A percentile compares a stretch with the other conserved stretches of the same genome.
phyloP scores from a whole-genome alignment of 2,797 vertebrate genomes.

The Onychomys torridus region DNA sequence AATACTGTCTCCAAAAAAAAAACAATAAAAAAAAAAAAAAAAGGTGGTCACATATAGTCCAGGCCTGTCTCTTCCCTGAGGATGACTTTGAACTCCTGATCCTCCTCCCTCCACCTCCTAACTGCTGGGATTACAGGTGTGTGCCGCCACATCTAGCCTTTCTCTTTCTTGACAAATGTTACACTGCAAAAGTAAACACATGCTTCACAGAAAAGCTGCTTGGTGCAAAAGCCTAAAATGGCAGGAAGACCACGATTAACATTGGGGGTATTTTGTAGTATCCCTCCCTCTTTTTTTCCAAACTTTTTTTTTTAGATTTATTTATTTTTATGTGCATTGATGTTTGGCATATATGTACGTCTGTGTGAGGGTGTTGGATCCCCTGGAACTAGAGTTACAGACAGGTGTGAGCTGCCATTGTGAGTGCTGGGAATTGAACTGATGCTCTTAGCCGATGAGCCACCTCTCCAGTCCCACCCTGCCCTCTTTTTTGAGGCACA shows the following conservation, averaged over 20 bases:
- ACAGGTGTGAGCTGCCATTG: not conserved
- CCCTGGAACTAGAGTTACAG: not conserved
- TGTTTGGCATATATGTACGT: not conserved
- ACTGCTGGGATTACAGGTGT: not conserved
- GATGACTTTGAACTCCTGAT: not conserved
- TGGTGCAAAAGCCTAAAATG: not conserved
- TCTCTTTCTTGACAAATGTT: constrained; percentile 28
- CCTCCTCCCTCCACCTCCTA: not conserved
- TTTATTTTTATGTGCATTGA: not conserved
- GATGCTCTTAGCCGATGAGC: not conserved
- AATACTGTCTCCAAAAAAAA: not conserved
- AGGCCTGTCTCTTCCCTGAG: not conserved
- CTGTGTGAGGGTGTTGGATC: not conserved
- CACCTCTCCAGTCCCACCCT: not conserved
- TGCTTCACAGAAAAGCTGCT: not conserved
- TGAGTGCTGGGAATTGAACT: not conserved
- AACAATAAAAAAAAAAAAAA: not conserved
- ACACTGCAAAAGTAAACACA: not conserved
- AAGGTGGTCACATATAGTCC: not conserved
- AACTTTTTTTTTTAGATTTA: not conserved
- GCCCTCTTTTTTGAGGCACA: not conserved
- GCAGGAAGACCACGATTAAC: not conserved
- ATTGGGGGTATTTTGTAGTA: not conserved
- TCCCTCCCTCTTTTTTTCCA: not conserved
- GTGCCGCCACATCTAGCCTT: not conserved